Percentiles rank a stretch among this genome's conserved stretches.
These are phyloP conservation scores for Campodea augens DNA, from an alignment of 1,140 invertebrate species.

Conservation along the genomic window DNA sequence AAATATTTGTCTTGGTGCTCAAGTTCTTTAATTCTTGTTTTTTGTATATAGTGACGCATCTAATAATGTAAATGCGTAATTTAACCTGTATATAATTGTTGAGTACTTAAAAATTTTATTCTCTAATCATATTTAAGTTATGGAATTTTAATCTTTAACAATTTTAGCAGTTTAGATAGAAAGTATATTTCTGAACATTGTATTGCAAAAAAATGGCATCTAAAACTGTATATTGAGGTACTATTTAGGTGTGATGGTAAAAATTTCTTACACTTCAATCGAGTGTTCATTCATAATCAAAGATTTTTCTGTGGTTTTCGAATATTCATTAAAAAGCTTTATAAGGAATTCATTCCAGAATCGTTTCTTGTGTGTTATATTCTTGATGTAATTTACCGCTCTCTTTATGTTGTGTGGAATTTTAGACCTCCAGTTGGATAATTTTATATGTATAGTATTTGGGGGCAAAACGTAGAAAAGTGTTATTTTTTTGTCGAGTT, in stretches of 20 bases:
- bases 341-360: neutral
- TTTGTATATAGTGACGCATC: neutral
- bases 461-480: too few relatives aligned
- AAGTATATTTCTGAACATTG: neutral
- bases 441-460: neutral
- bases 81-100: slow-evolving; percentile 13
- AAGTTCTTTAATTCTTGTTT: slow-evolving; percentile 2
- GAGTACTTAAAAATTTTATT: slow-evolving; percentile 13
- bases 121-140: slow-evolving; percentile 6
- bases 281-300: too few relatives aligned
- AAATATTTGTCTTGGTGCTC: slow-evolving; percentile 1
- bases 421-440: neutral
- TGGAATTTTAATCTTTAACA: neutral
- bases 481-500: too few relatives aligned
- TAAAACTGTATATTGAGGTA: neutral
- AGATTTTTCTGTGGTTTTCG: too few relatives aligned
- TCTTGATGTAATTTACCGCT: neutral
- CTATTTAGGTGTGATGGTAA: neutral
- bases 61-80: slow-evolving; percentile 7
- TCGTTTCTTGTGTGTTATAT: neutral
- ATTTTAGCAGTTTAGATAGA: neutral
- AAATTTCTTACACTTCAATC: too few relatives aligned
- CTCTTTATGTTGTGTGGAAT: neutral
- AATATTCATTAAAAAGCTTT: too few relatives aligned
- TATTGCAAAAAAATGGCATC: neutral